These are phyloP conservation scores for Macrosteles quadrilineatus DNA, from an alignment of 1,140 invertebrate species.

Conservation along the genomic window DNA sequence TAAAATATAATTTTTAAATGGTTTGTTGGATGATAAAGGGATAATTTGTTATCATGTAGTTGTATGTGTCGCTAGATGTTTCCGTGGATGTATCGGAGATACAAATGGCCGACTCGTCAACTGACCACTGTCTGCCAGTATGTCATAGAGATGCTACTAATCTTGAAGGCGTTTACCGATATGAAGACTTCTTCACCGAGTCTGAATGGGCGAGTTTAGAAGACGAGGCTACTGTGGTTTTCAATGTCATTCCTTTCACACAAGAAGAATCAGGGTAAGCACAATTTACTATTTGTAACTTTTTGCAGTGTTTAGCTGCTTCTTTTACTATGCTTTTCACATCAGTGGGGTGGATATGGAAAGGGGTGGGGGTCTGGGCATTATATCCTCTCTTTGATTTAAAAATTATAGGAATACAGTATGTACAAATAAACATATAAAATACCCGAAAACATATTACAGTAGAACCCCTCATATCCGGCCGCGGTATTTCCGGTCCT, in stretches of 20 bases:
- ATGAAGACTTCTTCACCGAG: not conserved
- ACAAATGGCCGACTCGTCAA: not conserved
- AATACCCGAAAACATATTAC: not conserved
- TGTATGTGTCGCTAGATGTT: too few relatives aligned
- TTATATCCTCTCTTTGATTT: not conserved
- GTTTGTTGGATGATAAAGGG: too few relatives aligned
- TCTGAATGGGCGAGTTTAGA: not conserved
- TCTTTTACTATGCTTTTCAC: not conserved
- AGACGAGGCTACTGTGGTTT: not conserved
- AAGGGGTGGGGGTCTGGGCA: not conserved
- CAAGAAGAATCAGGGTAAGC: conserved; percentile 5
- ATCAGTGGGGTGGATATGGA: not conserved
- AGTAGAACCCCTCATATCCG: too few relatives aligned
- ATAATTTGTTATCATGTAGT: too few relatives aligned
- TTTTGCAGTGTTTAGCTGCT: not conserved
- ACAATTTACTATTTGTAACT: not conserved
- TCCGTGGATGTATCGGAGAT: not conserved
- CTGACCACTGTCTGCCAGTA: not conserved
- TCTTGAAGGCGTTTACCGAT: not conserved
- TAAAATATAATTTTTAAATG: too few relatives aligned
- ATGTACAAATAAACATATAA: not conserved
- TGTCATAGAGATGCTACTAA: not conserved
- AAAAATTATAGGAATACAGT: not conserved
- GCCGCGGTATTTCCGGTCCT: too few relatives aligned
- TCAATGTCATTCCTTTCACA: not conserved